Percentiles rank a stretch among this genome's conserved stretches.
phyloP scores from a whole-genome alignment of 2,797 vertebrate genomes.

The Brotula barbata region DNA sequence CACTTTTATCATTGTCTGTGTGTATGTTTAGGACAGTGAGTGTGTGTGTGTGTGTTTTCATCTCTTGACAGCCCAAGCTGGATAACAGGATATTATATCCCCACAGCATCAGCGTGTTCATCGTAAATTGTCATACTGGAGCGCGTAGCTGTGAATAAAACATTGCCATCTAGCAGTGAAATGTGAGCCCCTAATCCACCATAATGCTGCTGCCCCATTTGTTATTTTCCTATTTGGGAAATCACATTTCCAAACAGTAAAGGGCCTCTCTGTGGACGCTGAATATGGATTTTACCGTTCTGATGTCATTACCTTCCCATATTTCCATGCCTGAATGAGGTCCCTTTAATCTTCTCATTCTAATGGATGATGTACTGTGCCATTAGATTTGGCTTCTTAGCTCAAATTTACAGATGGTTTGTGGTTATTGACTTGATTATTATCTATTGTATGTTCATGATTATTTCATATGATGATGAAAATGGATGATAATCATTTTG shows the following conservation, averaged over 20 bases:
- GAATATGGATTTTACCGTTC: constrained; percentile 48
- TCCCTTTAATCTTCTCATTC: constrained; percentile 51
- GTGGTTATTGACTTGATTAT: neutral
- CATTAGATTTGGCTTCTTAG: constrained; percentile 12
- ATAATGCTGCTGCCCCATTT: constrained; percentile 3
- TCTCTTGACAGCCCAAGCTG: constrained; percentile 39
- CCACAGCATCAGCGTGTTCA: constrained; percentile 32
- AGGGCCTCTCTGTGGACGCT: constrained; percentile 25
- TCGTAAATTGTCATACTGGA: constrained; percentile 32
- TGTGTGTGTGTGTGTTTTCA: constrained; percentile 4
- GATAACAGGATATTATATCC: constrained; percentile 35
- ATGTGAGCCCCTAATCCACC: constrained; percentile 13
- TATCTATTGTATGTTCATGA: neutral
- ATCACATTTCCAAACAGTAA: constrained; percentile 25
- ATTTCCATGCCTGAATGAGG: neutral
- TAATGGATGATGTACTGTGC: constrained; percentile 26
- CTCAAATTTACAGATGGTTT: neutral
- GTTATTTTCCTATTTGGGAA: constrained; percentile 28
- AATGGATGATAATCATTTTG: neutral
- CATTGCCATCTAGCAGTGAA: constrained; percentile 20
- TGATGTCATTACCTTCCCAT: constrained; percentile 32
- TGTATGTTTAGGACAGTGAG: neutral
- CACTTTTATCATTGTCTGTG: constrained; percentile 1
- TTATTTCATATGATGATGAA: neutral
- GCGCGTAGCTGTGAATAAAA: constrained; percentile 53